phyloP scores from a whole-genome alignment of 2,888 invertebrate species.

The Idaea aversata region DNA sequence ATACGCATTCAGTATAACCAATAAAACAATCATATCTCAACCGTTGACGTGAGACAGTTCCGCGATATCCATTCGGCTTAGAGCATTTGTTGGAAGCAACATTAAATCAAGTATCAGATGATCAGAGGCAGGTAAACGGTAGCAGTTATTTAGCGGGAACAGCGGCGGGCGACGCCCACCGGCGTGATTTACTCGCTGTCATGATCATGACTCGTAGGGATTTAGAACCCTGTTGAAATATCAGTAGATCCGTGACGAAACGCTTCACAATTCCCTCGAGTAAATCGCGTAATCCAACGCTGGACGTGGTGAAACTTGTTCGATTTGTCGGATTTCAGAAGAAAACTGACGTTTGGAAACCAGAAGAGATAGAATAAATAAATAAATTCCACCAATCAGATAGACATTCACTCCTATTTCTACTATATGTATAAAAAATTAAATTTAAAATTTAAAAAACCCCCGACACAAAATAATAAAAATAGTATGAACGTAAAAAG shows the following conservation, averaged over 20 bases:
- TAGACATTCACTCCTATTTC: not conserved
- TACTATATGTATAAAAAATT: no score
- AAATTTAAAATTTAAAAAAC: no score
- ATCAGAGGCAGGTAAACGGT: slow-evolving; percentile 76
- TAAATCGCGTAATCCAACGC: slow-evolving; percentile 32
- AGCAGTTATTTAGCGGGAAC: slow-evolving; percentile 69
- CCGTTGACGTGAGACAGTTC: slow-evolving; percentile 34
- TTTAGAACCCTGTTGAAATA: slow-evolving; percentile 70
- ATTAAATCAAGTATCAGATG: slow-evolving; percentile 78
- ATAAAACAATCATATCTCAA: slow-evolving; percentile 33
- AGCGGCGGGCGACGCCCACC: slow-evolving; percentile 65
- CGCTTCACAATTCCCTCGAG: slow-evolving; percentile 44
- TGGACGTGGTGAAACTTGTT: slow-evolving; percentile 25
- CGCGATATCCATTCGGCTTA: slow-evolving; percentile 40
- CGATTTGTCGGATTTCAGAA: slow-evolving; percentile 29
- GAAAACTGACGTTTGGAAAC: slow-evolving; percentile 1
- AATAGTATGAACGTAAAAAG: no score
- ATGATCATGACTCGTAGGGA: slow-evolving; percentile 41
- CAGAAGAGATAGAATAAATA: slow-evolving; percentile 4
- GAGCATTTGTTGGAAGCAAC: slow-evolving; percentile 52
- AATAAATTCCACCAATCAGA: not conserved
- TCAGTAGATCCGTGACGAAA: slow-evolving; percentile 68
- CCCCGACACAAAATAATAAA: no score
- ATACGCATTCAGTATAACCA: slow-evolving; percentile 15
- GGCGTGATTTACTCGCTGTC: slow-evolving; percentile 69